Base-by-base conservation (phyloP, 2,797 vertebrate species). In the Pangasius krempfi region DNA sequence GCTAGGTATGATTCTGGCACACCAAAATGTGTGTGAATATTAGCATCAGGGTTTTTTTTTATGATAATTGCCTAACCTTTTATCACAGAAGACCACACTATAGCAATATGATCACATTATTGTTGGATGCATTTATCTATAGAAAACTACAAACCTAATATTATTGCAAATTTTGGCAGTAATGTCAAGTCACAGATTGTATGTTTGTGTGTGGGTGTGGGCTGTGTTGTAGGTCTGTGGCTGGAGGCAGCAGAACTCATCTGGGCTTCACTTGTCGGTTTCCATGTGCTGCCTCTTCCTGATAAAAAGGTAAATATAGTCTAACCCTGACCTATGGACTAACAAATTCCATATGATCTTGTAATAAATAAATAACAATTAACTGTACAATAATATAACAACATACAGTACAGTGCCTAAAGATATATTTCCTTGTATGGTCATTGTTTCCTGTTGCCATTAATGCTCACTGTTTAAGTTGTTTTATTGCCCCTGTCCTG, bases 241-340 rank as follows among this genome's bases (percentile, higher is more conserved):
- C 96, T 96, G 0, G 96, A 98, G 91, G 97, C 98, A 0, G 98
- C 97, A 5, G 96, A 98, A 91, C 86, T 99, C 52, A 96, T 97
- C 68, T 98, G 97, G 97, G 96, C 96, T 16, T 99, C 99, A 0
- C 87, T 99, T 66, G 93, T 97, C 5, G 98, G 98, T 2, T 99
- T 96, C 90, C 95, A 97, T 89, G 90, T 96, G 4, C 97, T 99
- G 86, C 97, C 97, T 89, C 96, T 97, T 44, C 97, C 97, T 47
- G 98, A 99, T 92, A 99, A 97, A 95, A 99, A 99, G 97, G 98
- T 99, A 60, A 0, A 7, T 7, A 27, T 84, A 83, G 47, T 50
- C 58, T 16, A 64, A 0, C 18, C 4, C n/a, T n/a, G n/a, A n/a
- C n/a, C n/a, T n/a, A 5, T 30, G 54, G 9, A 54, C 27, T 60